Evolutionary conservation across 2,797 vertebrate species (phyloP).

Genomic region (Myoxocephalus aenaeus): DNA sequence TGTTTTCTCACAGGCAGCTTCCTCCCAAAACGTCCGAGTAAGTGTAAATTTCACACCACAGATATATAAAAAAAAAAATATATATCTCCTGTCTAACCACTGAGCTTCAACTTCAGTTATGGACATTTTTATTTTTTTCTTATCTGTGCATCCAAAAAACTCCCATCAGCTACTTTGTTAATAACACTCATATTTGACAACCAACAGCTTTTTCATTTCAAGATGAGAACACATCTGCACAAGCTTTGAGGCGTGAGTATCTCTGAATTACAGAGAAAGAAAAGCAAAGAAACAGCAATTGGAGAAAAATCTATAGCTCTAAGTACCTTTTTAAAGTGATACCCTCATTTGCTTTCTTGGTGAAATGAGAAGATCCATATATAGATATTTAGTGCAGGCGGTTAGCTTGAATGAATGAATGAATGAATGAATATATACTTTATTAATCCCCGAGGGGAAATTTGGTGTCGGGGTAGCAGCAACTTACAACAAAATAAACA

Average conservation of each 20-base stretch:
- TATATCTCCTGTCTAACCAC: neutral
- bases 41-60: conserved; percentile 2
- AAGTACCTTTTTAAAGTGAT: neutral
- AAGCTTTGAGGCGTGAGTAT: neutral
- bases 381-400: too few relatives aligned
- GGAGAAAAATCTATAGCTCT: too few relatives aligned
- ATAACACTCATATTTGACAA: neutral
- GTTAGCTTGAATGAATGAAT: too few relatives aligned
- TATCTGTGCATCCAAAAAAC: neutral
- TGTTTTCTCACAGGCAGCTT: neutral
- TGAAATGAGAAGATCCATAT: neutral
- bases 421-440: too few relatives aligned
- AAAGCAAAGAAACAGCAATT: neutral
- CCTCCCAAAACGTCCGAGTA: neutral
- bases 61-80: neutral
- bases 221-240: neutral
- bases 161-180: conserved; percentile 1
- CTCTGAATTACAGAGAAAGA: neutral
- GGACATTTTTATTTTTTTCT: neutral
- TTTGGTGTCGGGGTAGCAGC: too few relatives aligned
- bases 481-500: too few relatives aligned
- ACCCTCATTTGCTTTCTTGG: neutral
- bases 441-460: too few relatives aligned
- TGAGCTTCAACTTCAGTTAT: conserved; percentile 1
- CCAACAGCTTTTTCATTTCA: neutral